phyloP scores from a whole-genome alignment of 2,113 vertebrate genomes.

The Macrotus californicus region DNA sequence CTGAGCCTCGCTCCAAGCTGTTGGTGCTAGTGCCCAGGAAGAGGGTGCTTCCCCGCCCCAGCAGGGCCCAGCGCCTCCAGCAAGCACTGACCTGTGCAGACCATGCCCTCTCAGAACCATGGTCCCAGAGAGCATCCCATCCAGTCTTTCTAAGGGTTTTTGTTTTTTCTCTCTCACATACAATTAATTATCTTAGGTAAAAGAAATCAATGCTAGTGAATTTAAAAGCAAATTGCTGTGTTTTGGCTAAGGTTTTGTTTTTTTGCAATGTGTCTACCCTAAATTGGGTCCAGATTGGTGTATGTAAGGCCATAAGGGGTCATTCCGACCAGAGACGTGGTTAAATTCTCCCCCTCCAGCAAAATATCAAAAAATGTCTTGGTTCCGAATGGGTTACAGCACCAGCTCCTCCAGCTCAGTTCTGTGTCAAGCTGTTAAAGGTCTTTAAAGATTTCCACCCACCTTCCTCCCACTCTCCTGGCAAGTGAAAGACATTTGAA shows the following conservation, averaged over 20 bases:
- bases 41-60: fast-evolving
- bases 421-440: constrained; percentile 58
- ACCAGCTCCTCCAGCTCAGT: not conserved
- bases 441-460: constrained; percentile 64
- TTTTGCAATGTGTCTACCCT: not conserved
- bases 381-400: constrained; percentile 46
- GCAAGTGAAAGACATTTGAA: constrained; percentile 68
- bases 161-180: not conserved
- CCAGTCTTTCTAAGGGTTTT: not conserved
- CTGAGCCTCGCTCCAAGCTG: fast-evolving
- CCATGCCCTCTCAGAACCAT: not conserved
- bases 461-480: constrained; percentile 61
- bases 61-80: not conserved
- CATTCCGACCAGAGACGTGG: not conserved
- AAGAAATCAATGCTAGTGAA: not conserved
- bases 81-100: not conserved
- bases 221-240: not conserved
- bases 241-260: not conserved
- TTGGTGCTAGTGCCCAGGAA: not conserved
- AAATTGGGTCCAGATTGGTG: no score
- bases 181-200: not conserved
- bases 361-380: fast-evolving
- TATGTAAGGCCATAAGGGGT: not conserved
- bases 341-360: not conserved
- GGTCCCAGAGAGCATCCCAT: not conserved